Conservation (phyloP, 2,888 invertebrate species). For the Aphidius colemani region DNA sequence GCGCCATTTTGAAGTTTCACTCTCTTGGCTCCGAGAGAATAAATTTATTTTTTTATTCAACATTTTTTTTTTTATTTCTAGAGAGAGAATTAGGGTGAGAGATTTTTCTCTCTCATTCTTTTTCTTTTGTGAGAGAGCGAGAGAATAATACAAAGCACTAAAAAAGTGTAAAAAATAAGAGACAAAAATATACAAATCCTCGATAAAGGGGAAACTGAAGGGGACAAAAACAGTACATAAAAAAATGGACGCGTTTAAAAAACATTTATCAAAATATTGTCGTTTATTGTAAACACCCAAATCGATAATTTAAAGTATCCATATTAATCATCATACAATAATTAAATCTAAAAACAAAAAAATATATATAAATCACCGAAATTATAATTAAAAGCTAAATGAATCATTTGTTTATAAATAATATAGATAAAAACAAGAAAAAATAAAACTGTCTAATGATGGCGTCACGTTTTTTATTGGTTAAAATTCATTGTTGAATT, state of each 20-base stretch:
- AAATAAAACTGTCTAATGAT: background rate
- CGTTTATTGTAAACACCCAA: too few relatives aligned
- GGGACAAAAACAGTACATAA: too few relatives aligned
- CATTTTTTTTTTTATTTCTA: conserved; percentile 40
- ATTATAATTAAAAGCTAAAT: background rate
- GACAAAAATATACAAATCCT: background rate
- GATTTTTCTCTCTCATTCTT: conserved; percentile 1
- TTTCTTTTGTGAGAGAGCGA: background rate
- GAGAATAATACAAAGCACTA: background rate
- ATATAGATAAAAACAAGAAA: background rate
- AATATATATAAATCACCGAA: too few relatives aligned
- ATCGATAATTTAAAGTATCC: too few relatives aligned
- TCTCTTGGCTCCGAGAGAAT: conserved; percentile 20
- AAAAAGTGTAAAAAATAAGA: background rate
- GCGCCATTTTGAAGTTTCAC: conserved; percentile 59
- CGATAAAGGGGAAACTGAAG: too few relatives aligned
- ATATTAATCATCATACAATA: too few relatives aligned
- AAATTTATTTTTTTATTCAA: too few relatives aligned
- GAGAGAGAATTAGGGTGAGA: conserved; percentile 18
- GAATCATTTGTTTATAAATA: background rate
- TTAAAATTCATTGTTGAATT: background rate
- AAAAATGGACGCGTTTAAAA: too few relatives aligned
- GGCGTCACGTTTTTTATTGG: conserved; percentile 13
- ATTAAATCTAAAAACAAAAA: too few relatives aligned
- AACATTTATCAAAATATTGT: too few relatives aligned